Evolutionary conservation across 2,797 vertebrate species (phyloP), one percentile per base, ranked within the genome.

Genomic region (Halcyon badia): DNA sequence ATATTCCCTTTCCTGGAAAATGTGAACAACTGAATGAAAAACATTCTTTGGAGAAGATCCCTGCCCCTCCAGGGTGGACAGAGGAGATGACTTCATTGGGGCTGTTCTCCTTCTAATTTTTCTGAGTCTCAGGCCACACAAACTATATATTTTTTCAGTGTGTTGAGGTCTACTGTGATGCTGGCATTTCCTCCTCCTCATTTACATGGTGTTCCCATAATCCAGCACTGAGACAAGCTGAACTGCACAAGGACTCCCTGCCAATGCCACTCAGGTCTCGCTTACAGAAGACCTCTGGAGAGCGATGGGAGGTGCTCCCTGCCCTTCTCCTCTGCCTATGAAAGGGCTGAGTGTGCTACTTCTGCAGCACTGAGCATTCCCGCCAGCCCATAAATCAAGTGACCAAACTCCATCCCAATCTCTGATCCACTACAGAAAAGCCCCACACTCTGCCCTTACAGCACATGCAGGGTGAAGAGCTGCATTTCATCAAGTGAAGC

Each of bases 151-250:
- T 97, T 56, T 92, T 96, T 91, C 87, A 77, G 80, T 13, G 42
- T 0, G 1, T 64, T 95, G 91, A 97, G 83, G 89, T 92, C 90
- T 94, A 64, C 82, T 73, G 93, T 61, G 84, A 85, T 78, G 77
- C 58, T 81, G 93, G 92, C 70, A 94, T 96, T 96, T 96, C 93
- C 85, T 93, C 80, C 88, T 87, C 71, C 86, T 93, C 93, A 96
- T 94, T 96, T 96, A 84, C 96, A 95, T 95, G 78, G 88, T 46
- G 88, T 97, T 97, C 94, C 96, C 94, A 97, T 94, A 97, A 93
- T 52, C 90, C 78, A 89, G 64, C 68, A 49, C 64, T 51, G 49
- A 96, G 56, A 83, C 73, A 87, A 85, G 73, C 77, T 79, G 87
- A 95, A 72, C 87, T 95, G 91, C 87, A 87, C n/a, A 84, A 89